phyloP scores from a whole-genome alignment of 1,140 invertebrate species.

The Drosophila mauritiana region DNA sequence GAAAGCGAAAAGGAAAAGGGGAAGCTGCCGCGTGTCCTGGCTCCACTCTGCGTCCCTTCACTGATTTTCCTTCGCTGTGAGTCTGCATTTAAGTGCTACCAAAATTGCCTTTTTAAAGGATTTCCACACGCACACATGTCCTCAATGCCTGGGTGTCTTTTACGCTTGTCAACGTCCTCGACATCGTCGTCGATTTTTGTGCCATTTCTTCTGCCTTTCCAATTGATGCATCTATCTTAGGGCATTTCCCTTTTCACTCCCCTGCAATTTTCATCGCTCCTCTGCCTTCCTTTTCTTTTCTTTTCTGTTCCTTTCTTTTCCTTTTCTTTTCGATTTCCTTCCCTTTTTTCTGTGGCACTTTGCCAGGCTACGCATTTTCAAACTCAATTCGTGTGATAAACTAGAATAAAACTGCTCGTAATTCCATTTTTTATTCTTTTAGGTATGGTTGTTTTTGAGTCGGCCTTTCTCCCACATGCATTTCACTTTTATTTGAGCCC shows the following conservation, averaged over 20 bases:
- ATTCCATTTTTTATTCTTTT: slow-evolving; percentile 51
- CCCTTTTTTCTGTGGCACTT: slow-evolving; percentile 32
- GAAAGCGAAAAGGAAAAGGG: not conserved
- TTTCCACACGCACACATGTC: slow-evolving; percentile 64
- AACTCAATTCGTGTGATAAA: slow-evolving; percentile 78
- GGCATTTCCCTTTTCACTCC: slow-evolving; percentile 44
- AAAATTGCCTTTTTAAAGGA: slow-evolving; percentile 83
- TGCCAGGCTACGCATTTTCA: slow-evolving; percentile 69
- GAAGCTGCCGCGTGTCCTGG: slow-evolving; percentile 35
- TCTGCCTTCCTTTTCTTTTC: not conserved
- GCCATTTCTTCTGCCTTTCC: slow-evolving; percentile 67
- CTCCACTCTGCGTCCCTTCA: slow-evolving; percentile 39
- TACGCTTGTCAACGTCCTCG: slow-evolving; percentile 76
- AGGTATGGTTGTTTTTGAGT: slow-evolving; percentile 27
- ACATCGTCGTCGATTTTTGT: slow-evolving; percentile 56
- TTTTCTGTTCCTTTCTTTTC: not conserved
- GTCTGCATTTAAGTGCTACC: slow-evolving; percentile 82
- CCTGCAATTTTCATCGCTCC: slow-evolving; percentile 25
- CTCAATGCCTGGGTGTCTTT: slow-evolving; percentile 57
- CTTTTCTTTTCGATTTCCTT: slow-evolving; percentile 1
- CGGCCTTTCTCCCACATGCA: slow-evolving; percentile 39
- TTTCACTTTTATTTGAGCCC: slow-evolving; percentile 56
- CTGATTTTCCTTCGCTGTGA: slow-evolving; percentile 40
- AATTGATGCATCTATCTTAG: slow-evolving; percentile 77
- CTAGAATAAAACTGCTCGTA: slow-evolving; percentile 77